A percentile compares a stretch with the other conserved stretches of the same genome.
phyloP scores from a whole-genome alignment of 2,888 invertebrate genomes.

The Trypoxylon attenuatum region DNA sequence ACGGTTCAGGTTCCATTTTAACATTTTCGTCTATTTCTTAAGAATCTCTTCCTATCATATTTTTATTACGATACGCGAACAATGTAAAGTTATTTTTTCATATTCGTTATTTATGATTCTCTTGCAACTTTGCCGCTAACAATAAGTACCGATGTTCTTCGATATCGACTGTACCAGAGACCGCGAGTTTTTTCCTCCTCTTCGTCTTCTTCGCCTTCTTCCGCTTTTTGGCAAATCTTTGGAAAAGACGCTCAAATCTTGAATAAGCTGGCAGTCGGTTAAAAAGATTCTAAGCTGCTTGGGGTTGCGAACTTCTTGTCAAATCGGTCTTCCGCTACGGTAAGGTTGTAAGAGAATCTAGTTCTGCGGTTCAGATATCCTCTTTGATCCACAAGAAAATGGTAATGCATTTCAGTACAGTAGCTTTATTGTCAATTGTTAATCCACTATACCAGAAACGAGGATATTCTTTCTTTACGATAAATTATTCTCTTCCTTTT shows the following conservation, averaged over 20 bases:
- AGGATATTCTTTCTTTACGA: no score
- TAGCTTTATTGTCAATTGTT: no score
- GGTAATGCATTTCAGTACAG: no score
- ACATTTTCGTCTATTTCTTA: no score
- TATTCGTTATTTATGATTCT: slow-evolving; percentile 42
- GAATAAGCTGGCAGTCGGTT: slow-evolving; percentile 29
- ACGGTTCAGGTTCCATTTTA: no score
- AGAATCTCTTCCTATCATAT: no score
- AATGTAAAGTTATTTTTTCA: no score
- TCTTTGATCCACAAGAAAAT: no score
- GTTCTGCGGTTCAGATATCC: no score
- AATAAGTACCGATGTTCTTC: slow-evolving; percentile 9
- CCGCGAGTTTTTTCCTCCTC: not conserved
- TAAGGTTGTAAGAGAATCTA: not conserved
- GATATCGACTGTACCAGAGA: not conserved
- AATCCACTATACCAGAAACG: no score
- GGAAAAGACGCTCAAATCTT: slow-evolving; percentile 12
- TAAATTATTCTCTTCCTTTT: no score
- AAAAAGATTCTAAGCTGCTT: slow-evolving; percentile 27
- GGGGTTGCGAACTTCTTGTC: not conserved
- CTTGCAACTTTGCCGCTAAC: slow-evolving; percentile 14
- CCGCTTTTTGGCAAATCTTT: not conserved
- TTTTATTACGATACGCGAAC: no score
- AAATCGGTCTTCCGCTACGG: not conserved
- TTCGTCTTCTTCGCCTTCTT: not conserved